Base-by-base conservation (phyloP, 2,113 vertebrate species). In the Zeus faber region DNA sequence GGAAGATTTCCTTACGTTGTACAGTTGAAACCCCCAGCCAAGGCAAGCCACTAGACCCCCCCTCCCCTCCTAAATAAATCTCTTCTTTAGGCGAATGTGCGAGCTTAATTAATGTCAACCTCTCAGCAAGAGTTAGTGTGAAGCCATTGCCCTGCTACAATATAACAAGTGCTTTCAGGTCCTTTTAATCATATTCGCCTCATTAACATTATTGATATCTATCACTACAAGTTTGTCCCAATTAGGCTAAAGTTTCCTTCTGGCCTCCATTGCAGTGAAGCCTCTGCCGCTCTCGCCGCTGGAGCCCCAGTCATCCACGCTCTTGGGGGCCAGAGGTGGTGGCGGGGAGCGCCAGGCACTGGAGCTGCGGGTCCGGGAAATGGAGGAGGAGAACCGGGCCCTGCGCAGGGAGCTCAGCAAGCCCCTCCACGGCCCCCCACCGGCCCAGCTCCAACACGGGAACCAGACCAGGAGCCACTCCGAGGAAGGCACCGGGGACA, bases 181-280 rank as follows among this genome's bases (percentile, higher is more conserved):
- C n/a, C n/a, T n/a, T n/a, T n/a, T n/a, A n/a, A n/a, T n/a, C n/a
- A n/a, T n/a, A n/a, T n/a, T n/a, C n/a, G n/a, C n/a, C n/a, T n/a
- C n/a, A n/a, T n/a, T n/a, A n/a, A n/a, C n/a, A n/a, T n/a, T n/a
- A n/a, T n/a, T n/a, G n/a, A n/a, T n/a, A n/a, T n/a, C n/a, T n/a
- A n/a, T n/a, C n/a, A n/a, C n/a, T n/a, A n/a, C n/a, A n/a, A n/a
- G n/a, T n/a, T n/a, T n/a, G n/a, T n/a, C n/a, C n/a, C n/a, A n/a
- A n/a, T n/a, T n/a, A n/a, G n/a, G 27, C 10, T 1, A 8, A 3
- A 2, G 18, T 33, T 20, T 26, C 23, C 13, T 13, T n/a, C 24
- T 29, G n/a, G n/a, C n/a, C n/a, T n/a, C n/a, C n/a, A n/a, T n/a
- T 47, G 88, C 93, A 98, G 96, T 95, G 59, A 98, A 95, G 89